Conservation (phyloP, 1,140 invertebrate genomes). For the Sarcophaga bullata region DNA sequence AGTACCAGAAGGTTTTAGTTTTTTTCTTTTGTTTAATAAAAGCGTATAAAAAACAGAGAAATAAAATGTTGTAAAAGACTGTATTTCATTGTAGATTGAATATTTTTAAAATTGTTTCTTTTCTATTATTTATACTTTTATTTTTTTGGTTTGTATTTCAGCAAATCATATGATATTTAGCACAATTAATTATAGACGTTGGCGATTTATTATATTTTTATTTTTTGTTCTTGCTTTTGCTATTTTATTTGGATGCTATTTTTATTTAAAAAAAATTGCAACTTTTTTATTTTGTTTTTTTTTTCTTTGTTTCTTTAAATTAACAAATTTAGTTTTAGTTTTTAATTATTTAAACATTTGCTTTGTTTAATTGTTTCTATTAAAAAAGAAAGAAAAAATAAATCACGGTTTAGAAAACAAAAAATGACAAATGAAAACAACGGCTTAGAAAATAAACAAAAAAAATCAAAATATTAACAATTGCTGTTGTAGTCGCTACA, state of each 20-base stretch:
- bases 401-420: neutral
- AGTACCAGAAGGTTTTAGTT: too few relatives aligned
- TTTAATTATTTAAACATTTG: conserved; percentile 25
- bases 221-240: neutral
- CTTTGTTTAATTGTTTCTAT: conserved; percentile 1
- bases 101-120: neutral
- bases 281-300: neutral
- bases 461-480: conserved; percentile 1
- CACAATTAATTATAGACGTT: conserved; percentile 14
- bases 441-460: conserved; percentile 12
- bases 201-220: neutral
- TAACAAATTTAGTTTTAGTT: neutral
- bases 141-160: neutral
- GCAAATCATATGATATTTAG: conserved; percentile 21
- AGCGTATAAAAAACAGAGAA: too few relatives aligned
- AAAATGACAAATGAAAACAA: neutral
- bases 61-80: conserved; percentile 3
- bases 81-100: neutral
- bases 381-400: neutral
- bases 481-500: neutral
- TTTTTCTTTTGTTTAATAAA: too few relatives aligned
- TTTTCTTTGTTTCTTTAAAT: neutral
- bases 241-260: neutral
- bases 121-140: neutral
- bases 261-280: neutral